A percentile compares a stretch with the other conserved stretches of the same genome.
These are phyloP conservation scores for Synodontis membranacea DNA, from an alignment of 2,113 vertebrate genomes.

Conservation along the genomic window DNA sequence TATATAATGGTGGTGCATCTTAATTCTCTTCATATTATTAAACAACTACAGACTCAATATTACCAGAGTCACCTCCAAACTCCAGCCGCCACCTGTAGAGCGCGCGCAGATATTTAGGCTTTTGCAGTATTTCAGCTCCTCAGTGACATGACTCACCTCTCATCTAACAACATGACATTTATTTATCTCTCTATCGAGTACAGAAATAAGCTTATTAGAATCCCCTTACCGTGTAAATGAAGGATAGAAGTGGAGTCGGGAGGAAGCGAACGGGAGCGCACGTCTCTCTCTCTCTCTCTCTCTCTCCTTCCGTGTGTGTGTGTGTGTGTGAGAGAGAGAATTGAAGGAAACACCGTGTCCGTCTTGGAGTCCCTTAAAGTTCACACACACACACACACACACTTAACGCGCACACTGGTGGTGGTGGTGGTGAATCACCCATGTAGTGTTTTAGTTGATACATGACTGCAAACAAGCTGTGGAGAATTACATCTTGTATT, in stretches of 20 bases:
- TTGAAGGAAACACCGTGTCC: background rate
- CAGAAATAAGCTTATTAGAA: background rate
- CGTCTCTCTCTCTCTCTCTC: background rate
- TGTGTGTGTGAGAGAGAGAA: background rate
- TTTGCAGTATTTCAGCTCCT: background rate
- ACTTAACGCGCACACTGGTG: background rate
- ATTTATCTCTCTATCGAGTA: slow-evolving; percentile 1
- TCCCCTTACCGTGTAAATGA: slow-evolving; percentile 17
- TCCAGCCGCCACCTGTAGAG: slow-evolving; percentile 26
- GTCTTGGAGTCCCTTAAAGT: slow-evolving; percentile 1
- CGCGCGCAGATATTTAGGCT: background rate
- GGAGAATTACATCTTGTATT: background rate
- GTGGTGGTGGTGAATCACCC: background rate
- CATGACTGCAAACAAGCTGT: background rate
- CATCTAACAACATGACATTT: background rate
- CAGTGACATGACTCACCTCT: background rate
- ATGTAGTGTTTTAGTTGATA: background rate
- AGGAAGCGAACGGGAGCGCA: background rate
- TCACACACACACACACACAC: slow-evolving; percentile 12
- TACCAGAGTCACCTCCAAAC: background rate
- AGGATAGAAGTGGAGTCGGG: background rate
- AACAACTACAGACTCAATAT: background rate
- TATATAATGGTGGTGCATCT: too few species aligned
- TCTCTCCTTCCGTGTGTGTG: too few species aligned
- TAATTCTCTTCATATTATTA: background rate